A percentile compares a stretch with the other conserved stretches of the same genome.
phyloP scores from a whole-genome alignment of 2,797 vertebrate genomes.

The Silurus lanzhouensis region DNA sequence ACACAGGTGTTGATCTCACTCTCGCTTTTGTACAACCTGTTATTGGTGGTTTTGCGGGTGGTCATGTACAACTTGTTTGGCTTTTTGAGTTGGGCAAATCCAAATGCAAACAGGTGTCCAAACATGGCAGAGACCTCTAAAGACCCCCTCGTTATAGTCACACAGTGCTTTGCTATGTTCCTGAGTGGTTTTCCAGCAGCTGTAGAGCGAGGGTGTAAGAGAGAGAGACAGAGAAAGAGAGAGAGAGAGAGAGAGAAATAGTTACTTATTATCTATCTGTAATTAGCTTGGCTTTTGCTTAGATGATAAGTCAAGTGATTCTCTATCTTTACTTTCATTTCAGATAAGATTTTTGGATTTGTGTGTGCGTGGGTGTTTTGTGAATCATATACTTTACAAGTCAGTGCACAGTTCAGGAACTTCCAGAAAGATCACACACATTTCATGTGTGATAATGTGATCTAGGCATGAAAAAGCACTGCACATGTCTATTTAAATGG shows the following conservation, averaged over 20 bases:
- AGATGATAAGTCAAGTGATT: not conserved
- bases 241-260: not conserved
- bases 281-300: not conserved
- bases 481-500: not conserved
- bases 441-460: not conserved
- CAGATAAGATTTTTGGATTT: not conserved
- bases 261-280: not conserved
- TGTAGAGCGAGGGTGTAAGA: not conserved
- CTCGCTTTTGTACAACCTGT: not conserved
- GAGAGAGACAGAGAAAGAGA: not conserved
- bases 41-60: slow-evolving; percentile 53
- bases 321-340: not conserved
- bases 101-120: slow-evolving; percentile 66
- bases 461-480: not conserved
- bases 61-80: slow-evolving; percentile 50
- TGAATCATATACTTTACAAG: not conserved
- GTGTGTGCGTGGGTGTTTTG: not conserved
- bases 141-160: not conserved
- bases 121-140: slow-evolving; percentile 47
- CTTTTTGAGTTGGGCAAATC: slow-evolving; percentile 42
- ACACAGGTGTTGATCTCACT: slow-evolving; percentile 24
- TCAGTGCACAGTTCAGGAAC: not conserved
- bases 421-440: not conserved
- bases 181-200: not conserved
- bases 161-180: not conserved